Conservation (phyloP, 2,888 invertebrate species). For the Sinohyriopsis cumingii region DNA sequence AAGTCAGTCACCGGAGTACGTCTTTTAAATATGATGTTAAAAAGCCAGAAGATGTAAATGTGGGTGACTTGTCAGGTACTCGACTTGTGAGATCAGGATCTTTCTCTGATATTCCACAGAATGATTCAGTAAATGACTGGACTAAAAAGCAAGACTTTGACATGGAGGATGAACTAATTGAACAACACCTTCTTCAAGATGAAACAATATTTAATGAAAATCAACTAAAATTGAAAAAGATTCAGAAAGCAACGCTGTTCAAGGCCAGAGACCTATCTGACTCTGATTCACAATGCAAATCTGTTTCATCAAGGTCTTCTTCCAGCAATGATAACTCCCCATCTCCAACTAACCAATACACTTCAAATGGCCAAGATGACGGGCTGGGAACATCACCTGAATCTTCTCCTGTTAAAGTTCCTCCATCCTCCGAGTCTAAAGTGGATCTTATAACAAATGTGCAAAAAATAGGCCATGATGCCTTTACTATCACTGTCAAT, state of each 20-base stretch:
- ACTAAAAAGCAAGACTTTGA: constrained; percentile 37
- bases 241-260: constrained; percentile 40
- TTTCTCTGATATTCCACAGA: constrained; percentile 58
- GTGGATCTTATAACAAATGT: not conserved
- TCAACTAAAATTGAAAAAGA: constrained; percentile 22
- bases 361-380: constrained; percentile 41
- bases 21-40: constrained; percentile 42
- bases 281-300: constrained; percentile 41
- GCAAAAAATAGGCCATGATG: constrained; percentile 6
- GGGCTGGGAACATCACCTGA: constrained; percentile 41
- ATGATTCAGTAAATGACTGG: constrained; percentile 52
- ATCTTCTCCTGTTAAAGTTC: constrained; percentile 33
- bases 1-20: constrained; percentile 34
- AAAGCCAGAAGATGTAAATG: constrained; percentile 20
- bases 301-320: constrained; percentile 33
- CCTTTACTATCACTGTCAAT: constrained; percentile 14
- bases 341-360: constrained; percentile 8
- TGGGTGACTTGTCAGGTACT: constrained; percentile 59
- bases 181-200: constrained; percentile 30
- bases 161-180: constrained; percentile 33
- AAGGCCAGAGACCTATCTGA: constrained; percentile 47
- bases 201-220: constrained; percentile 14
- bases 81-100: constrained; percentile 55
- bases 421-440: not conserved
- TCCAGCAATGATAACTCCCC: constrained; percentile 32